phyloP scores from a whole-genome alignment of 2,888 invertebrate species.

The Drosophila macrospina region DNA sequence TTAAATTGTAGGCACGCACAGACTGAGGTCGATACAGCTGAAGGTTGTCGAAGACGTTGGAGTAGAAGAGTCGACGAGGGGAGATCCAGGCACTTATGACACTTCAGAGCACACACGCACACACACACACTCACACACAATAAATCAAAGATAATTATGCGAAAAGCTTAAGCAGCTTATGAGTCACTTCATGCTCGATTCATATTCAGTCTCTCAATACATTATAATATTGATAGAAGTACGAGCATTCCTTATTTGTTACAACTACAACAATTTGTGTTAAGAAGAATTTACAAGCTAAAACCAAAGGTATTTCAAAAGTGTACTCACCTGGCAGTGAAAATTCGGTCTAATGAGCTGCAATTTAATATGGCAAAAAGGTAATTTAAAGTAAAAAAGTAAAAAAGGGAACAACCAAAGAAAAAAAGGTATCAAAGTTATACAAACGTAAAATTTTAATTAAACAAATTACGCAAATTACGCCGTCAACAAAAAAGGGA shows the following conservation, averaged over 20 bases:
- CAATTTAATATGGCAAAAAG: conserved; percentile 30
- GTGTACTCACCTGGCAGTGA: conserved; percentile 1
- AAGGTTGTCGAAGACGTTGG: not conserved
- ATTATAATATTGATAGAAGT: conserved; percentile 2
- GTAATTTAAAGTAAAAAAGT: not conserved
- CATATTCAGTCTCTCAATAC: conserved; percentile 3
- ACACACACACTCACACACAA: conserved; percentile 15
- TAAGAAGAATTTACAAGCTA: conserved; percentile 9
- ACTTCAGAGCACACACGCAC: conserved; percentile 25
- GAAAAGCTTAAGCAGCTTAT: conserved; percentile 49
- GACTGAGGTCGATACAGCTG: not conserved
- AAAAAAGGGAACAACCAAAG: conserved; percentile 11
- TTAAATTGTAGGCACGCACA: conserved; percentile 59
- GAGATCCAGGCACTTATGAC: conserved; percentile 14
- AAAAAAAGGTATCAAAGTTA: conserved; percentile 54
- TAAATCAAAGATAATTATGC: conserved; percentile 39
- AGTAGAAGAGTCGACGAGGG: not conserved
- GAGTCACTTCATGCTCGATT: conserved; percentile 3
- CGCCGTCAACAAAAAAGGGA: conserved; percentile 20
- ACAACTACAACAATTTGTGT: conserved; percentile 3
- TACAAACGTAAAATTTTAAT: conserved; percentile 61
- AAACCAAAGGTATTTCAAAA: not conserved
- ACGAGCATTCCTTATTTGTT: not conserved
- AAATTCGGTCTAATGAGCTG: conserved; percentile 38
- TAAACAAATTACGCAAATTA: conserved; percentile 72